Percentiles rank a stretch among this genome's conserved stretches.
Evolutionary conservation across 1,140 invertebrate genomes (phyloP).

Genomic region (Nephila pilipes): DNA sequence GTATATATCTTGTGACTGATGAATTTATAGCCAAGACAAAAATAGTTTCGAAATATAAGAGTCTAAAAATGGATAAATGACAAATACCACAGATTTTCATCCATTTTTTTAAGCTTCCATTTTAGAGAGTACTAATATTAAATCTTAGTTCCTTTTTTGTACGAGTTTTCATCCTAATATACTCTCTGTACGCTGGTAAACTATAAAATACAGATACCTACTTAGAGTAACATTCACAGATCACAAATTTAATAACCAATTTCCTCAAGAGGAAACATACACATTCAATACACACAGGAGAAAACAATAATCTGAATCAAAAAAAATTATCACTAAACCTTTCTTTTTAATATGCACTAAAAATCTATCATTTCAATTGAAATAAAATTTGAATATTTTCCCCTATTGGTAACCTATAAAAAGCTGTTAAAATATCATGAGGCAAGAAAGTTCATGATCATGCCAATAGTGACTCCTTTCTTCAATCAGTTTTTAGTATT

Average conservation of each 20-base stretch:
- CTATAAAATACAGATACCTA: not conserved
- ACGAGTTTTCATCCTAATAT: not conserved
- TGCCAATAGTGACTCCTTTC: too few species aligned
- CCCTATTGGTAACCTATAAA: too few species aligned
- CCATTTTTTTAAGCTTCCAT: not conserved
- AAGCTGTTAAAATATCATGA: too few species aligned
- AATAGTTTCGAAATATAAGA: constrained; percentile 23
- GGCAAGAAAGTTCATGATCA: too few species aligned
- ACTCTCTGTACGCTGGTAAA: not conserved
- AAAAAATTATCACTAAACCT: too few species aligned
- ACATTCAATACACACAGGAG: too few species aligned
- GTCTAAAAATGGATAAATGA: constrained; percentile 22
- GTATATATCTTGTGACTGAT: constrained; percentile 27
- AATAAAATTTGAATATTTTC: too few species aligned
- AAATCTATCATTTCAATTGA: too few species aligned
- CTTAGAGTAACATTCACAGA: not conserved
- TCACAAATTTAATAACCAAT: not conserved
- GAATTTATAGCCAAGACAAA: constrained; percentile 17
- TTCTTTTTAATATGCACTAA: too few species aligned
- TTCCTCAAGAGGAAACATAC: not conserved
- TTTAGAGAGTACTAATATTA: not conserved
- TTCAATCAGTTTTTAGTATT: too few species aligned
- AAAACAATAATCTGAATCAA: too few species aligned
- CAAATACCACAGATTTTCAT: not conserved
- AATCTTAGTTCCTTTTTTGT: not conserved